Percentiles rank a stretch among this genome's conserved stretches.
These are phyloP conservation scores for Leucoraja ocellata DNA, from an alignment of 2,797 vertebrate genomes.

Conservation along the genomic window DNA sequence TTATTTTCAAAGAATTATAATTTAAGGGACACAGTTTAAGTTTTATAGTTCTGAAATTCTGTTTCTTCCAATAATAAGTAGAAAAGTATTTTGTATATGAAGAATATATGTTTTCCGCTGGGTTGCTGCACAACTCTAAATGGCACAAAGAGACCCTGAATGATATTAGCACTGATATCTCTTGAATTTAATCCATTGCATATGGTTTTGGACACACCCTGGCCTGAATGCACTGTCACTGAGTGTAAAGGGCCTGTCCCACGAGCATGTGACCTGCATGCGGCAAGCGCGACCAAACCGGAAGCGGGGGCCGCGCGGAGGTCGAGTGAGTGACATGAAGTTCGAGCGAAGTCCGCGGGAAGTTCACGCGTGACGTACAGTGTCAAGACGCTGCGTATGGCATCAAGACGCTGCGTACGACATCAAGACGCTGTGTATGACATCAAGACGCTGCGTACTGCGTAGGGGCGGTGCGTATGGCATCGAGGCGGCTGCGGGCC, in stretches of 20 bases:
- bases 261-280: too few species aligned
- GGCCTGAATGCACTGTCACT: background rate
- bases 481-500: too few species aligned
- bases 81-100: background rate
- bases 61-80: background rate
- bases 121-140: background rate
- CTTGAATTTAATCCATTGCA: background rate
- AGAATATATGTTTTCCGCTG: background rate
- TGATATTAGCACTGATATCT: background rate
- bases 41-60: background rate
- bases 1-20: background rate
- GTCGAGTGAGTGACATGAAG: too few species aligned
- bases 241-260: background rate
- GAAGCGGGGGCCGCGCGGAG: too few species aligned
- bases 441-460: too few species aligned
- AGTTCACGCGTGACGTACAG: too few species aligned
- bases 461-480: too few species aligned
- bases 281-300: too few species aligned
- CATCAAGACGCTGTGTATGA: too few species aligned
- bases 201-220: background rate
- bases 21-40: background rate
- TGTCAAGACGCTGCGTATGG: too few species aligned
- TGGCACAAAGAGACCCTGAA: background rate
- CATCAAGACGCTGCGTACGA: too few species aligned
- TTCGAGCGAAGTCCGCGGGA: too few species aligned